phyloP scores from a whole-genome alignment of 2,888 invertebrate species.

The Pseudococcus jackbeardsleyi region DNA sequence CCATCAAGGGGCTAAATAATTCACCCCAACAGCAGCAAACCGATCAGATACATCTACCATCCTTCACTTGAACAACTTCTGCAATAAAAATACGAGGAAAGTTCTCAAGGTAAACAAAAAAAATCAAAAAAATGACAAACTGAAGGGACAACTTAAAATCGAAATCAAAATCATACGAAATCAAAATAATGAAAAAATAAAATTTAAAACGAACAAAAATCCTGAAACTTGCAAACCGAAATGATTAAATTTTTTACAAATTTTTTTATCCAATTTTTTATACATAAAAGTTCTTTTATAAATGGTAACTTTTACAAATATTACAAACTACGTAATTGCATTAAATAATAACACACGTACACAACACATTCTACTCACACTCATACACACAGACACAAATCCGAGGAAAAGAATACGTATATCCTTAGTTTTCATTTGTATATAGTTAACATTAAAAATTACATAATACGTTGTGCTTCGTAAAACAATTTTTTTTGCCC shows the following conservation, averaged over 20 bases:
- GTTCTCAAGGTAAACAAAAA: slow-evolving; percentile 18
- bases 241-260: slow-evolving; percentile 52
- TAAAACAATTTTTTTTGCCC: slow-evolving; percentile 43
- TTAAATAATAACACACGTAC: not conserved
- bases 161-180: slow-evolving; percentile 44
- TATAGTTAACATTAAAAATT: slow-evolving; percentile 38
- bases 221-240: slow-evolving; percentile 49
- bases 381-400: slow-evolving; percentile 13
- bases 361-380: slow-evolving; percentile 24
- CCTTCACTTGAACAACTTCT: slow-evolving; percentile 41
- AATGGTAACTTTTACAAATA: slow-evolving; percentile 62
- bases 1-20: not conserved
- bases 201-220: slow-evolving; percentile 19
- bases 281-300: slow-evolving; percentile 61
- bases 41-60: not conserved
- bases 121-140: slow-evolving; percentile 1
- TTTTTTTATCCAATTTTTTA: slow-evolving; percentile 47
- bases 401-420: slow-evolving; percentile 19
- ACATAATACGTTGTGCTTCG: slow-evolving; percentile 52
- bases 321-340: slow-evolving; percentile 61
- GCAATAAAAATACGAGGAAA: slow-evolving; percentile 63
- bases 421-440: not conserved
- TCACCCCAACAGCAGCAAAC: not conserved
- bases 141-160: slow-evolving; percentile 11
- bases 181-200: not conserved